Percentiles rank a stretch among this genome's conserved stretches.
Conservation (phyloP, 2,113 vertebrate genomes). For the Paedocypris sp. region DNA sequence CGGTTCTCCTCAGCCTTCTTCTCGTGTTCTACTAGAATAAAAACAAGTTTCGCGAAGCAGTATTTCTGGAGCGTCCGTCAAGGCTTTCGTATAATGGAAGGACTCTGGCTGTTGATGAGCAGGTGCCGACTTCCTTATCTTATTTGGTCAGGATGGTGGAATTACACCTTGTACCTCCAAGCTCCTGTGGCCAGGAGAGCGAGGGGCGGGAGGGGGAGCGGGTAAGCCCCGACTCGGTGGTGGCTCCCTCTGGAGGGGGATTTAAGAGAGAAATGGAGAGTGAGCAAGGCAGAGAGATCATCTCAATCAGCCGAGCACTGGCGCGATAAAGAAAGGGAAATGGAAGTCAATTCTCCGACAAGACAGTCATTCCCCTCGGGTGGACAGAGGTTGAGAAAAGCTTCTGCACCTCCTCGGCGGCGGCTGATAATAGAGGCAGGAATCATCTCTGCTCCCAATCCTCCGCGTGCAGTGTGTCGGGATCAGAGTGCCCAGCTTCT, state of each 20-base stretch:
- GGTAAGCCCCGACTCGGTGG: slow-evolving; percentile 24
- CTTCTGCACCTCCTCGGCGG: slow-evolving; percentile 25
- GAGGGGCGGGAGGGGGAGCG: background rate
- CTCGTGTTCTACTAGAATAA: too few species aligned
- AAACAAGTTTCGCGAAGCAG: slow-evolving; percentile 39
- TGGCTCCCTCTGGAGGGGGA: slow-evolving; percentile 20
- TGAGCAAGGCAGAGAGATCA: slow-evolving; percentile 7
- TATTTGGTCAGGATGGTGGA: slow-evolving; percentile 40
- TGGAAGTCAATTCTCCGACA: slow-evolving; percentile 17
- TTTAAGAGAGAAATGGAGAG: background rate
- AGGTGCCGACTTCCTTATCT: slow-evolving; percentile 43
- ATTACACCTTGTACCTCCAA: slow-evolving; percentile 28
- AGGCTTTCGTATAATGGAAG: slow-evolving; percentile 45
- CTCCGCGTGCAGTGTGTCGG: slow-evolving; percentile 18
- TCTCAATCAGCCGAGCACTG: slow-evolving; percentile 11
- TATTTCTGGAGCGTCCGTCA: slow-evolving; percentile 41
- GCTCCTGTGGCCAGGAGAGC: slow-evolving; percentile 15
- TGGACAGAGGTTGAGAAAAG: slow-evolving; percentile 32
- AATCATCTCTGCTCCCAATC: slow-evolving; percentile 18
- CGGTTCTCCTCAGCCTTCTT: too few species aligned
- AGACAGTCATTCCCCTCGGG: slow-evolving; percentile 29
- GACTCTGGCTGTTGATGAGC: slow-evolving; percentile 37
- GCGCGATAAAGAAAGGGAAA: slow-evolving; percentile 23
- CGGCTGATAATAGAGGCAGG: slow-evolving; percentile 17
- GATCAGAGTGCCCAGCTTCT: slow-evolving; percentile 24